A percentile compares a stretch with the other conserved stretches of the same genome.
phyloP scores from a whole-genome alignment of 2,797 vertebrate species.

The Percopsis omiscomaycus region DNA sequence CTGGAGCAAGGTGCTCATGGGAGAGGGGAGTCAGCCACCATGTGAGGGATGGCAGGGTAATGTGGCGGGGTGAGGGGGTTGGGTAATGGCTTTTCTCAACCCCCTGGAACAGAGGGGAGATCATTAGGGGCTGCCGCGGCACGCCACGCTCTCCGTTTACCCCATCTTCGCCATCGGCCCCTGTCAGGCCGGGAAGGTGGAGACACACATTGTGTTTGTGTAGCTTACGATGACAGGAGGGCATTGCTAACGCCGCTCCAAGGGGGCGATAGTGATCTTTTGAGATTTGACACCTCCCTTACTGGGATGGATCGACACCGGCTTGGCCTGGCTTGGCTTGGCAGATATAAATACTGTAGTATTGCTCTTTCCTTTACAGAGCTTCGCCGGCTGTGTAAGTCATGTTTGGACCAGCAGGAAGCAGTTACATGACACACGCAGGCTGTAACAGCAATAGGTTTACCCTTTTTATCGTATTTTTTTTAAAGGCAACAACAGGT shows the following conservation, averaged over 20 bases:
- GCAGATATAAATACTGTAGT: background rate
- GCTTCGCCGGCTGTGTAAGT: too few relatives aligned
- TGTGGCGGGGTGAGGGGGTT: conserved; percentile 77
- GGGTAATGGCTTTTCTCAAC: conserved; percentile 95
- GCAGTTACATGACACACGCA: too few relatives aligned
- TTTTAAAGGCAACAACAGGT: background rate
- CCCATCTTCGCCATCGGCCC: conserved; percentile 59
- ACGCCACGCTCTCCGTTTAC: conserved; percentile 68
- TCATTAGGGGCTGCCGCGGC: conserved; percentile 67
- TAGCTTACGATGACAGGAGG: conserved; percentile 51
- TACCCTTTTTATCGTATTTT: background rate
- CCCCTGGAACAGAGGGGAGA: conserved; percentile 81
- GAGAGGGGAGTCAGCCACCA: conserved; percentile 90
- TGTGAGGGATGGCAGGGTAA: conserved; percentile 93
- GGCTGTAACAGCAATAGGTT: too few relatives aligned
- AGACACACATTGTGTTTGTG: conserved; percentile 4
- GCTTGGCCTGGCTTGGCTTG: conserved; percentile 43
- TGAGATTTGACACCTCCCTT: conserved; percentile 67
- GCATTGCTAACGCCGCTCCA: conserved; percentile 57
- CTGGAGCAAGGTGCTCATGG: conserved; percentile 92
- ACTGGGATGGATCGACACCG: conserved; percentile 62
- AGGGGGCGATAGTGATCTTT: conserved; percentile 70
- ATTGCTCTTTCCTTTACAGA: too few relatives aligned
- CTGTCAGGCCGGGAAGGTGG: conserved; percentile 56
- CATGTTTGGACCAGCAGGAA: too few relatives aligned